A percentile compares a stretch with the other conserved stretches of the same genome.
Conservation (phyloP, 2,888 invertebrate genomes). For the Pristionchus fissidentatus region DNA sequence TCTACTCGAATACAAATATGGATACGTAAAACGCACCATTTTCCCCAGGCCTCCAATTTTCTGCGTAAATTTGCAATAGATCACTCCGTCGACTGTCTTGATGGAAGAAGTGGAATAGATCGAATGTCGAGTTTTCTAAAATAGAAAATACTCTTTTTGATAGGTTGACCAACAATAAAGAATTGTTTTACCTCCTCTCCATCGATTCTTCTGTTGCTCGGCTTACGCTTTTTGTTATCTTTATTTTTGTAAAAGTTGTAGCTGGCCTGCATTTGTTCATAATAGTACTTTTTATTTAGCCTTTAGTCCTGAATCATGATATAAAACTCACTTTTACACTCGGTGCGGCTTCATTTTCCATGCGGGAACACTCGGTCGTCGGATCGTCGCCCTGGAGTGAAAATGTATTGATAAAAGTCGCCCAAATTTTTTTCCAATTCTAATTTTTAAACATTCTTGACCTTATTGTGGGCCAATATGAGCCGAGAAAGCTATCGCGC, state of each 20-base stretch:
- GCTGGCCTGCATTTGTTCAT: constrained; percentile 15
- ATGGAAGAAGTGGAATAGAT: not conserved
- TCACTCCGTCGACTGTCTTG: not conserved
- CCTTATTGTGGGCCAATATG: not conserved
- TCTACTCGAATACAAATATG: too few relatives aligned
- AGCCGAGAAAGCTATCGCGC: too few relatives aligned
- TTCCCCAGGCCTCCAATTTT: constrained; percentile 15
- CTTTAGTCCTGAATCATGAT: not conserved
- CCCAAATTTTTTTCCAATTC: too few relatives aligned
- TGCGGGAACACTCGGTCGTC: constrained; percentile 16
- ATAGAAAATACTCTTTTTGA: too few relatives aligned
- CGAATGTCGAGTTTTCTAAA: not conserved
- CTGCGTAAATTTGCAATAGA: constrained; percentile 41
- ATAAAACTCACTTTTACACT: not conserved
- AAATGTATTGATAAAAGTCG: too few relatives aligned
- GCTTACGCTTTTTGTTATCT: not conserved
- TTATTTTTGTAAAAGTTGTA: constrained; percentile 40
- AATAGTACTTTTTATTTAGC: too few relatives aligned
- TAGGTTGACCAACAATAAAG: too few relatives aligned
- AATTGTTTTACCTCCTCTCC: constrained; percentile 41
- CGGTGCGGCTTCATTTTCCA: not conserved
- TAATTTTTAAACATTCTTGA: not conserved
- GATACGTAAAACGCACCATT: not conserved
- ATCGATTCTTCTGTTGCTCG: constrained; percentile 23
- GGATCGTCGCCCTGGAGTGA: constrained; percentile 26